These are phyloP conservation scores for Stenotaenia linearis DNA, from an alignment of 2,888 invertebrate species.

Conservation along the genomic window DNA sequence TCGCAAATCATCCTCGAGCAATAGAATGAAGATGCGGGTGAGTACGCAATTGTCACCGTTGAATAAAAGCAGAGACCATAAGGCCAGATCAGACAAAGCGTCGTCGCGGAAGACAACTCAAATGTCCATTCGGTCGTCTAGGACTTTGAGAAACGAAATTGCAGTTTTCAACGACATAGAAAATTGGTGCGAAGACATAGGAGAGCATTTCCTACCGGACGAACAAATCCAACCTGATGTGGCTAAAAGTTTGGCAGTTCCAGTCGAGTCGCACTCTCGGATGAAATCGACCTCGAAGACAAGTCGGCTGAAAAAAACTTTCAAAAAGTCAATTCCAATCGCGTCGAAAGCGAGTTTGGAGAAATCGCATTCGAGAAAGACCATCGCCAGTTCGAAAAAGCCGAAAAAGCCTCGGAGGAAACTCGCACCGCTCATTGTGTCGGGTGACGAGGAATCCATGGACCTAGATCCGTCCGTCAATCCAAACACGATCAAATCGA, in stretches of 20 bases:
- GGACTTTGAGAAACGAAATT: not conserved
- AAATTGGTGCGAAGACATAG: not conserved
- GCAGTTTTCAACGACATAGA: not conserved
- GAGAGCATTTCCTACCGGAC: not conserved
- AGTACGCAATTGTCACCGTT: not conserved
- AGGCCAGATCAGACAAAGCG: not conserved
- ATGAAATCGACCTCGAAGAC: no score
- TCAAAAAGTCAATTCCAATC: not conserved
- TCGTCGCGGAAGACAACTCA: not conserved
- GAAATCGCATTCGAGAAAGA: not conserved
- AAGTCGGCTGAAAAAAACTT: no score
- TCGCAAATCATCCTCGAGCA: not conserved
- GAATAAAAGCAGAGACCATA: not conserved
- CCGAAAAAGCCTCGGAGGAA: not conserved
- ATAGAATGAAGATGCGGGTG: not conserved
- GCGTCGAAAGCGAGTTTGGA: not conserved
- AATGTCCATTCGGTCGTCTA: not conserved
- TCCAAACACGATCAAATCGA: not conserved
- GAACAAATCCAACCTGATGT: no score
- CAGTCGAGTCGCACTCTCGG: not conserved
- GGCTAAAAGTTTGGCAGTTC: no score
- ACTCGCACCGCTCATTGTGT: not conserved
- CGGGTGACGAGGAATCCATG: not conserved
- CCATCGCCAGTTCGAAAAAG: not conserved
- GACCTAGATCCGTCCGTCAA: not conserved